Base-by-base conservation (phyloP, 2,113 vertebrate species). In the Microcebus murinus region DNA sequence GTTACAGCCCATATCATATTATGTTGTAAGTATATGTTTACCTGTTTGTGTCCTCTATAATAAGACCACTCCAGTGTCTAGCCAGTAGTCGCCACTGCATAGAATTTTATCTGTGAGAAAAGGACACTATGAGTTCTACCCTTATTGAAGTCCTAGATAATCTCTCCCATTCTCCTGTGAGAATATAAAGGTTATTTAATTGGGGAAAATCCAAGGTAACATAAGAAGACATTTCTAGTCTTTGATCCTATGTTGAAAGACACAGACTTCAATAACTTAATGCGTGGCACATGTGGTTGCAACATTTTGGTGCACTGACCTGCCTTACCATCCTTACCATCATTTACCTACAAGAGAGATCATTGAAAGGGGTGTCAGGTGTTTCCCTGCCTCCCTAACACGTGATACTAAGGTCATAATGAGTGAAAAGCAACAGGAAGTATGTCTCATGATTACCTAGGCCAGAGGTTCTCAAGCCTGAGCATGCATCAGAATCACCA, bases 171-270 rank as follows among this genome's bases (percentile, higher is more conserved):
- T 95, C 73, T 89, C 48, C 68, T 68, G 34, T 42, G 21, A 61
- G 27, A 96, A 91, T 34, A 52, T 36, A 83, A 91, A 89, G 39
- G 61, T 36, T 79, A 34, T 50, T 95, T 91, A 90, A 94, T 2
- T 74, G 57, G 67, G 68, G 57, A 6, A 97, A 96, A 93, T 57
- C 36, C 73, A 91, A 93, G 50, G 68, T 84, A 89, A 97, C n/a
- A 29, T 31, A 89, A 95, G 90, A 93, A 96, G 71, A 59, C 8
- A 86, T 91, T 74, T 77, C 87, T 92, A 68, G 79, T 39, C 83
- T 95, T 94, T 90, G 74, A 90, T 87, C 63, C 57, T 79, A n/a
- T 70, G 68, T 74, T 97, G 90, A 96, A 97, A 96, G 90, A 83
- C 29, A 29, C 27, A 59, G 36, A 29, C 48, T 81, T 90, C 25